These are phyloP conservation scores for Amphilophus citrinellus DNA, from an alignment of 2,113 vertebrate genomes.

Conservation along the genomic window DNA sequence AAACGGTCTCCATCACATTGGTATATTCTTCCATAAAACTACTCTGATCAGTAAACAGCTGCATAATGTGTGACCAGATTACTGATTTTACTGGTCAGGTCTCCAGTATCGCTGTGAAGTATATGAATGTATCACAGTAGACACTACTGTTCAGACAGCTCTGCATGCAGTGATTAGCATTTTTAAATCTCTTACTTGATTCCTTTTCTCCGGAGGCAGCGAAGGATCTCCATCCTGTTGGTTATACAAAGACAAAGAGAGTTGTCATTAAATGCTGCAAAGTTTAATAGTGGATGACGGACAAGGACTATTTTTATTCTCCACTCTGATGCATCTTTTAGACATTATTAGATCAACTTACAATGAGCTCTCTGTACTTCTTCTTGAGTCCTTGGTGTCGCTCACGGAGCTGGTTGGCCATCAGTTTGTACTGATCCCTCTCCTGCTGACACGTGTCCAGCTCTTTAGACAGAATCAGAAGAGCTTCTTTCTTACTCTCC, in stretches of 20 bases:
- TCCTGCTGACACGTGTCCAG: conserved; percentile 97
- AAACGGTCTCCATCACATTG: neutral
- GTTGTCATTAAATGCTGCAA: neutral
- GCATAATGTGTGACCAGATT: neutral
- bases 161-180: neutral
- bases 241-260: conserved; percentile 27
- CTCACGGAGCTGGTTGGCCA: conserved; percentile 96
- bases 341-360: conserved; percentile 57
- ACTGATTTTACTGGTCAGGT: neutral
- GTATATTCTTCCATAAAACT: neutral
- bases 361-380: conserved; percentile 94
- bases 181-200: conserved; percentile 86
- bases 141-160: neutral
- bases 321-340: neutral
- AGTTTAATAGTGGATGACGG: neutral
- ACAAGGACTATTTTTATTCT: neutral
- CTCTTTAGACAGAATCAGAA: conserved; percentile 97
- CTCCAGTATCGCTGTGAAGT: neutral
- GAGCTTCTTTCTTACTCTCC: conserved; percentile 96
- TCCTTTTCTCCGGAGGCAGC: conserved; percentile 95
- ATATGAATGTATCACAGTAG: neutral
- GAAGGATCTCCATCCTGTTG: conserved; percentile 94
- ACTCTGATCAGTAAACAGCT: neutral
- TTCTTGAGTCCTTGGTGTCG: conserved; percentile 95
- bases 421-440: conserved; percentile 96